Percentiles rank a stretch among this genome's conserved stretches.
Conservation (phyloP, 1,140 invertebrate genomes). For the Gonioctena quinquepunctata region DNA sequence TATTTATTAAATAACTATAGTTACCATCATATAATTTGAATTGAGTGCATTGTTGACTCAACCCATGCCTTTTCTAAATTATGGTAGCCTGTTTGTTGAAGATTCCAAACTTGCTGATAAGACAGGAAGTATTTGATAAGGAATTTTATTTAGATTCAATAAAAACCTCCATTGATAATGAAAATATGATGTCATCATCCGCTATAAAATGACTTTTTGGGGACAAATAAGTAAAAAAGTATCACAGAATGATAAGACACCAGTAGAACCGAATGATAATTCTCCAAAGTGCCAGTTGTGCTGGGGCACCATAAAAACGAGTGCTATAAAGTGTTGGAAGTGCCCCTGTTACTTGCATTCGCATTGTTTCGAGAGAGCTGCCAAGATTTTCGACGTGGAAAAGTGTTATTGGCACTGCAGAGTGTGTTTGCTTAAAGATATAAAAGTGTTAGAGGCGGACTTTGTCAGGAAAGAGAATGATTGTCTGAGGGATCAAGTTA, state of each 20-base stretch:
- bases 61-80: too few species aligned
- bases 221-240: background rate
- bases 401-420: slow-evolving; percentile 27
- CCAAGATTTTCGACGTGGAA: slow-evolving; percentile 28
- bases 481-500: slow-evolving; percentile 29
- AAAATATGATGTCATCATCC: background rate
- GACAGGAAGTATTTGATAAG: background rate
- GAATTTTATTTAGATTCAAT: background rate
- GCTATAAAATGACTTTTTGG: slow-evolving; percentile 7
- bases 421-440: slow-evolving; percentile 18
- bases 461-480: slow-evolving; percentile 31
- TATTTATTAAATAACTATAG: too few species aligned
- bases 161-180: background rate
- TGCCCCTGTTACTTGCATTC: slow-evolving; percentile 29
- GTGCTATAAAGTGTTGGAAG: slow-evolving; percentile 32
- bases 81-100: too few species aligned
- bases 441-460: slow-evolving; percentile 18
- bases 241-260: background rate
- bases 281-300: slow-evolving; percentile 24
- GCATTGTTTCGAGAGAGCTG: slow-evolving; percentile 27
- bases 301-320: slow-evolving; percentile 26
- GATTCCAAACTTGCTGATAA: background rate
- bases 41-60: too few species aligned
- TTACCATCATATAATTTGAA: too few species aligned
- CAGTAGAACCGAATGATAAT: background rate